Evolutionary conservation across 2,113 vertebrate genomes (phyloP), one percentile per base, ranked within the genome.

Genomic region (Oncorhynchus clarkii): DNA sequence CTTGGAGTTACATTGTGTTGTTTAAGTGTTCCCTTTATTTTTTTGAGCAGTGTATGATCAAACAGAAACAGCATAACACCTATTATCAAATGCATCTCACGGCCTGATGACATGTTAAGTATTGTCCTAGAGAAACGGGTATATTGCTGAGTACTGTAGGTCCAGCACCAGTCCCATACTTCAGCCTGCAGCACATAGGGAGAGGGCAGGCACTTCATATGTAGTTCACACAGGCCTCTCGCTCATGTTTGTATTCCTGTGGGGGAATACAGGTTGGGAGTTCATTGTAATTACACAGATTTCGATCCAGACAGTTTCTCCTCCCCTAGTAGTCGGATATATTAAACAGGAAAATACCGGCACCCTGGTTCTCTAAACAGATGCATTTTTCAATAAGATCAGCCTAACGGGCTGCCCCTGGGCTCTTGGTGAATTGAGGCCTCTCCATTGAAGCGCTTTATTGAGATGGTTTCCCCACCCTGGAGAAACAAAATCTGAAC

Each of bases 221-320:
- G 78, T 87, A 88, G 84, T 85, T 88, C 84, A 34, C 34, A 83
- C 75, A 73, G 75, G 70, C 60, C 51, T 77, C 74, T 9, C 39
- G 8, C 39, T 60, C 22, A 70, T 31, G 60, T 86, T 76, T 75
- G 75, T 54, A 81, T 73, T 74, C 84, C 79, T 80, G 69, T 60
- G 83, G 85, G 81, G 75, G 85, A 13, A 80, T 73, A 67, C 14
- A 16, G 67, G 75, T 51, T 39, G 73, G 76, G 67, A 51, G 60
- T 64, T 71, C 51, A 62, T 24, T 45, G 72, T 75, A 81, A 82
- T 82, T 80, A 82, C 54, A 20, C 1, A 74, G 65, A 87, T 84
- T 76, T 82, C 74, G 73, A 88, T 84, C 70, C 57, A 62, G 71
- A 24, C 75, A 74, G 71, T 68, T 82, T 86, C 79, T 72, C 78